Base-by-base conservation (phyloP, 2,888 invertebrate genomes). In the Dryobota labecula region DNA sequence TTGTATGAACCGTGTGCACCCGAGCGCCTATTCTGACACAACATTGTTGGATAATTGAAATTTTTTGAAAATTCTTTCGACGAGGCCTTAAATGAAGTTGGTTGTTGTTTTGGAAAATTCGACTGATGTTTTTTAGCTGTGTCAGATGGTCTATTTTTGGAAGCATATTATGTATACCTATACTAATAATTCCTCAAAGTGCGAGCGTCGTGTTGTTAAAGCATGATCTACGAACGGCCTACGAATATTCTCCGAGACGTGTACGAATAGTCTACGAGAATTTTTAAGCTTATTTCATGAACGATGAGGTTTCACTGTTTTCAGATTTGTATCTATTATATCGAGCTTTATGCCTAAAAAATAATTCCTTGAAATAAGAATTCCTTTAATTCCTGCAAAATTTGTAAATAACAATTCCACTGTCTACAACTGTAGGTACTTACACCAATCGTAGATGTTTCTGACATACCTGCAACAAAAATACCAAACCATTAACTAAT, bases 1-100 rank as follows among this genome's bases (percentile, higher is more conserved):
- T 63, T 70, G 63, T 56, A 66, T 49, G 58, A 75, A 43, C 30
- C 47, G 47, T 70, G 43, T 27, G 54, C 58, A 78, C 51, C 38
- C 30, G 36, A n/a, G 54, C 45, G 53, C 54, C 66, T 78, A 80
- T 78, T 80, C 81, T 64, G 76, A 54, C 43, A 51, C 5, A 63
- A 70, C 45, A 66, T 69, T 64, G 73, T 78, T 63, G 24, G 27
- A 53, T 54, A 43, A 67, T 60, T 63, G 45, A 27, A 30, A 7
- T 62, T 57, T 67, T 73, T 66, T 53, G 7, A 27, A 54, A 78
- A 57, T 53, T 53, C 56, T 11, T 71, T 57, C 13, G 33, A 27
- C 27, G 9, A 41, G 27, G 27, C 18, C 51, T 58, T 64, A 18
- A 62, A 76, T 76, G 58, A 49, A 62, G 45, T 51, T 62, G 41